Base-by-base conservation (phyloP, 2,888 invertebrate species). In the Keiferia lycopersicella region DNA sequence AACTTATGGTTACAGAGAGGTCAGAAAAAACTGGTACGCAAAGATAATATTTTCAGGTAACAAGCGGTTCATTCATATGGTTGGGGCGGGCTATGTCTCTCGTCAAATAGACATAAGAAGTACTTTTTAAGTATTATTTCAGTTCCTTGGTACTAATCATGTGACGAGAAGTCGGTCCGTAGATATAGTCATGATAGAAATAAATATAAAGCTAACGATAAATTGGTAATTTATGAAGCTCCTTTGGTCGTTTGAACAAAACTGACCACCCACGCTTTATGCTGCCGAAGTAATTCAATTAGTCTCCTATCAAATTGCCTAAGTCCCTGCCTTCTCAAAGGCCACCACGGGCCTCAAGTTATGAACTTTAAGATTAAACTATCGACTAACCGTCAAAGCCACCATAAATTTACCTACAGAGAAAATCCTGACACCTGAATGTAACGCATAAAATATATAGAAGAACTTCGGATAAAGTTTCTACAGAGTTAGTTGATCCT, bases 1-100 rank as follows among this genome's bases (percentile, higher is more conserved):
- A 69, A 69, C 62, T 14, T 3, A 14, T 18, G 14, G 22, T 53
- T 63, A 65, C 59, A 41, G 60, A 38, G 41, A 18, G 20, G 41
- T 59, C 59, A 11, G 2, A 7, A 12, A 41, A 39, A 1, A 20
- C 12, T 62, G 26, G 38, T 62, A 18, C n/a, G 18, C 10, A 16
- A 10, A 18, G 10, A 10, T 18, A 18, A 20, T 4, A 8, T 10
- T 34, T 4, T 34, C 34, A 34, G 10, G 10, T 34, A 1, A 10
- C 3, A 34, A 8, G 34, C 34, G 34, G 1, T 34, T 34, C 10
- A 8, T 34, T 4, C 3, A 34, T 34, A 34, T 34, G 10, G 34
- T 34, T 34, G 34, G 34, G 10, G 8, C 10, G 34, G 56, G 56
- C 16, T 38, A 1, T 38, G 22, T 57, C 26, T 26, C 41, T 41